Evolutionary conservation across 2,888 invertebrate species (phyloP), one percentile per base, ranked within the genome.

Genomic region (Oegoconia quadripuncta): DNA sequence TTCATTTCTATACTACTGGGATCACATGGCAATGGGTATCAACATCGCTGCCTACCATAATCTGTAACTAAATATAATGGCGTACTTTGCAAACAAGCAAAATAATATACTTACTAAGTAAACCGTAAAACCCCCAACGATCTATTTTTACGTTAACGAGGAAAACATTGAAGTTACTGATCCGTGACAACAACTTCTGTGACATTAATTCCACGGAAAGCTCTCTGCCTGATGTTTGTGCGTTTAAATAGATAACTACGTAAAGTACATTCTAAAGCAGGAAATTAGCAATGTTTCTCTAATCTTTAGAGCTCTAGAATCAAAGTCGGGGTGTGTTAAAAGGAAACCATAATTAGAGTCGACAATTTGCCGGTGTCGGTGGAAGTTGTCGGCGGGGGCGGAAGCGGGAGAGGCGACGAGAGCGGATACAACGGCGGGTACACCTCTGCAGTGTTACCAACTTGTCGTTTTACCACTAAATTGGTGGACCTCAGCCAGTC

Each of bases 301-400:
- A 67, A 70, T 67, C 64, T 64, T 64, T 56, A 65, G 52, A 64
- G 58, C 56, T 64, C 55, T 65, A 57, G 59, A 73, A 70, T 73
- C 69, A 69, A 72, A 73, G 66, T 57, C n/a, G 55, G 55, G 56
- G 54, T 61, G 57, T 58, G 64, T 64, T 67, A 61, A 74, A 70
- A 74, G 70, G 69, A 71, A 71, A 73, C 76, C 70, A 72, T 77
- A 78, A 78, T 77, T 75, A 75, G 64, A 66, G 71, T 47, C 54
- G 63, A 67, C 69, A 66, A 65, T 64, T 73, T 69, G 55, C 55
- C 47, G 51, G 52, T 50, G 38, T 17, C 32, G 42, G 40, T 18
- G 34, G 14, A 20, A 17, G 34, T 34, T 34, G 18, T 13, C 11
- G 7, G 26, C 27, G 26, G 15, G 28, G 32, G 50, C 54, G 53